Percentiles rank a stretch among this genome's conserved stretches.
Conservation (phyloP, 2,888 invertebrate species). For the Hemicrepidius hirtus region DNA sequence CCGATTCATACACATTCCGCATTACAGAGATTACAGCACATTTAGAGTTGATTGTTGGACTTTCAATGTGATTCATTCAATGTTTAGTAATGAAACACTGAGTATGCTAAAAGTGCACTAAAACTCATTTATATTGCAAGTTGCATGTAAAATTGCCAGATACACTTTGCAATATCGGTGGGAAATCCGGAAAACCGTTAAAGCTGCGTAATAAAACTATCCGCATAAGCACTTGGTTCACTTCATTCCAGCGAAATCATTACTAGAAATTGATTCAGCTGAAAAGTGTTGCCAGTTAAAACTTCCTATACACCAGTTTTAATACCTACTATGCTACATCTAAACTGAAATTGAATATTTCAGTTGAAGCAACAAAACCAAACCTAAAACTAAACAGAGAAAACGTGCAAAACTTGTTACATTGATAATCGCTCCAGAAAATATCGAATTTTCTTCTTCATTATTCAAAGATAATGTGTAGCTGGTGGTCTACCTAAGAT, state of each 20-base stretch:
- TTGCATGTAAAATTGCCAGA: conserved; percentile 49
- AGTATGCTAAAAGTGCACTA: conserved; percentile 55
- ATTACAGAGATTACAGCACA: conserved; percentile 51
- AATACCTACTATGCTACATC: background rate
- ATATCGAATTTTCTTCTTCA: too few relatives aligned
- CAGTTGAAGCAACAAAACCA: too few relatives aligned
- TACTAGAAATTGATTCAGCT: conserved; percentile 11
- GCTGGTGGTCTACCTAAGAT: too few relatives aligned
- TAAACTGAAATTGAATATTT: background rate
- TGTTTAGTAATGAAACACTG: conserved; percentile 56
- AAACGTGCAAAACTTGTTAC: too few relatives aligned
- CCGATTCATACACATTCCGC: conserved; percentile 42
- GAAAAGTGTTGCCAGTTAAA: conserved; percentile 11
- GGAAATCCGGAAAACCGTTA: conserved; percentile 47
- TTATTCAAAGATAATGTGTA: too few relatives aligned
- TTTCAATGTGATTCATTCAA: conserved; percentile 49
- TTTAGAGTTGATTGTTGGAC: conserved; percentile 47
- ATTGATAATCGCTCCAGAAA: too few relatives aligned
- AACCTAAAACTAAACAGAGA: too few relatives aligned
- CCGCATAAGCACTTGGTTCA: conserved; percentile 12
- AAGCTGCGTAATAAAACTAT: conserved; percentile 32
- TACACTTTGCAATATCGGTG: conserved; percentile 49
- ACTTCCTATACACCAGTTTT: background rate
- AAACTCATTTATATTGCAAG: conserved; percentile 55
- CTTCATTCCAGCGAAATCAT: conserved; percentile 16